Evolutionary conservation across 1,140 invertebrate genomes (phyloP), one percentile per base, ranked within the genome.

Genomic region (Copidosoma floridanum): DNA sequence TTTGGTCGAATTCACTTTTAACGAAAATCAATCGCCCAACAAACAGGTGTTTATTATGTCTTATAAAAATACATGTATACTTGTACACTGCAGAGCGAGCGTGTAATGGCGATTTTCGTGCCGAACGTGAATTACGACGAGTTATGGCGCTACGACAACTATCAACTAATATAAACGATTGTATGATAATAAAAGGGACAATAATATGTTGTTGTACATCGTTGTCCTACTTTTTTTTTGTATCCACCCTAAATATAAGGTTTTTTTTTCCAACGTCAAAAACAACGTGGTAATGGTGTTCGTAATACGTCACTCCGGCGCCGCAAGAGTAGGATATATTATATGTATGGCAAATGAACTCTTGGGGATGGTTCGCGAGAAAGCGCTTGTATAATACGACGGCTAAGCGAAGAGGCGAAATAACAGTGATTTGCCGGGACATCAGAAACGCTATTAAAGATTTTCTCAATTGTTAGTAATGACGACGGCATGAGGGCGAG

Each of bases 111-210:
- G 37, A 61, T 26, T 50, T 46, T 41, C 52, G 26, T 56, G 55
- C 24, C 35, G 43, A 46, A 20, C 12, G n/a, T n/a, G n/a, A n/a
- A n/a, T n/a, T n/a, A n/a, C n/a, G n/a, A n/a, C 12, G 12, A 29
- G 14, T 48, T 21, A 60, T 40, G 6, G 53, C 26, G 24, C 21
- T 26, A 48, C n/a, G 46, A 24, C 10, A 46, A 26, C 23, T 7
- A 52, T 14, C 32, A 37, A 11, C 44, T 27, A 35, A 26, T 16
- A 56, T 52, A 53, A 61, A 55, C 52, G 52, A 61, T 18, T 61
- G 52, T 61, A 61, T 50, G 32, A 50, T 55, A 61, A 61, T 61
- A 61, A 61, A 61, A 61, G 46, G 52, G 43, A 54, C 37, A 55
- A 61, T 54, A 60, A 60, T 60, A 23, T 40, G 58, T 47, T 60